phyloP scores from a whole-genome alignment of 1,140 invertebrate genomes.

The Cydia strobilella region DNA sequence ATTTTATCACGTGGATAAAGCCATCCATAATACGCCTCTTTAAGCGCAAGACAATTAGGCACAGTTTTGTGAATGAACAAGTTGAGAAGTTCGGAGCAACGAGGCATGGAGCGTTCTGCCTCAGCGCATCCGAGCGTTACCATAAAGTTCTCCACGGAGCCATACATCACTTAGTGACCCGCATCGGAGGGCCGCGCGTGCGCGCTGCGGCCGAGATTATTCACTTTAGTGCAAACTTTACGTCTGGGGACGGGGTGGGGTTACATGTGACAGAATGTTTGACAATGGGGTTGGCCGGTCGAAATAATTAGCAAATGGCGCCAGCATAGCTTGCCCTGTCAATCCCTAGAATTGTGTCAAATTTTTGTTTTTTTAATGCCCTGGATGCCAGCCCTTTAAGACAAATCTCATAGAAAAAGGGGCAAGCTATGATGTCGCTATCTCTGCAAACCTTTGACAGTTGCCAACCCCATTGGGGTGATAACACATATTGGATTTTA shows the following conservation, averaged over 20 bases:
- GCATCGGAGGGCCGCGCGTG: conserved; percentile 1
- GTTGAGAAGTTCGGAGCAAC: conserved; percentile 3
- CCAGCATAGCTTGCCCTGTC: no score
- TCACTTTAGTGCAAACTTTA: conserved; percentile 24
- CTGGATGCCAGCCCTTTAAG: no score
- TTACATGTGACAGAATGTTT: not conserved
- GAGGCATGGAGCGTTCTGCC: not conserved
- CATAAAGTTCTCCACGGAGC: conserved; percentile 29
- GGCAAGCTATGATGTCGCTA: no score
- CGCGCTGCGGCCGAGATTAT: conserved; percentile 4
- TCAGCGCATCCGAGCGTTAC: conserved; percentile 12
- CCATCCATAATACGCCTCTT: not conserved
- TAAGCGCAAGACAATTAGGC: conserved; percentile 3
- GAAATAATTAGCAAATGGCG: no score
- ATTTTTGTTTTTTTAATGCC: no score
- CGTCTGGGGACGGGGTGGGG: not conserved
- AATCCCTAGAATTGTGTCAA: no score
- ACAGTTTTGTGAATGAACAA: conserved; percentile 20
- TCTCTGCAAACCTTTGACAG: no score
- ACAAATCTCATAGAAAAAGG: no score
- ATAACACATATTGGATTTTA: no score
- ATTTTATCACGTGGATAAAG: no score
- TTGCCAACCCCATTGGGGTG: no score
- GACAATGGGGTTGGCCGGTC: not conserved
- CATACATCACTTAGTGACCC: conserved; percentile 32